A percentile compares a stretch with the other conserved stretches of the same genome.
phyloP scores from a whole-genome alignment of 2,888 invertebrate genomes.

The Folsomia manolachei region DNA sequence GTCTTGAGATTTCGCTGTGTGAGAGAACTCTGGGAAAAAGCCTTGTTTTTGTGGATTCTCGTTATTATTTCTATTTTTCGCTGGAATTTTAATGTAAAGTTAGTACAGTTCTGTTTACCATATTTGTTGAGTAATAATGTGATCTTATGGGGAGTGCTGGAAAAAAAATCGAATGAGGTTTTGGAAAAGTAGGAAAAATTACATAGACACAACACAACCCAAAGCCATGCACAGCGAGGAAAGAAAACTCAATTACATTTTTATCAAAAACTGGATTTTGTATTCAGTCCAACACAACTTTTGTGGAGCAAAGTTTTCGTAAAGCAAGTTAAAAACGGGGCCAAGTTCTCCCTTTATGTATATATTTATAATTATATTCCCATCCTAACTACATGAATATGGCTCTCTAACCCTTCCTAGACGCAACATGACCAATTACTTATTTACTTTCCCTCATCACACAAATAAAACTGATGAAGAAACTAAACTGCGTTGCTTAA shows the following conservation, averaged over 20 bases:
- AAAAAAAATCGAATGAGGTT: conserved; percentile 20
- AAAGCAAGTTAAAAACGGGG: neutral
- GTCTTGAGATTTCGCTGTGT: too few species aligned
- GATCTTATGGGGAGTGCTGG: neutral
- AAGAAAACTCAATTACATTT: conserved; percentile 19
- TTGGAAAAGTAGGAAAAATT: conserved; percentile 14
- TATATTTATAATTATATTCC: neutral
- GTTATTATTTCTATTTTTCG: conserved; percentile 12
- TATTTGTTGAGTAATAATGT: conserved; percentile 13
- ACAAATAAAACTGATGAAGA: neutral
- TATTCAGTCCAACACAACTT: neutral
- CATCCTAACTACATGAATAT: too few species aligned
- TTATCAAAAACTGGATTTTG: conserved; percentile 13
- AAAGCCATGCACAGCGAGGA: neutral
- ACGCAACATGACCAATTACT: neutral
- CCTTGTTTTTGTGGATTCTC: conserved; percentile 9
- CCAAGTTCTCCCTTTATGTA: neutral
- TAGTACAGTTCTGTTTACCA: neutral
- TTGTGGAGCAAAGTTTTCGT: neutral
- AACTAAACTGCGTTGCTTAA: neutral
- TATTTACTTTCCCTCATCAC: neutral
- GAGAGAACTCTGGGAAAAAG: too few species aligned
- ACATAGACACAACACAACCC: neutral
- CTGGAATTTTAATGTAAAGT: neutral
- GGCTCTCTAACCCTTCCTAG: neutral